Base-by-base conservation (phyloP, 2,888 invertebrate genomes). In the Cylindroiulus punctatus region DNA sequence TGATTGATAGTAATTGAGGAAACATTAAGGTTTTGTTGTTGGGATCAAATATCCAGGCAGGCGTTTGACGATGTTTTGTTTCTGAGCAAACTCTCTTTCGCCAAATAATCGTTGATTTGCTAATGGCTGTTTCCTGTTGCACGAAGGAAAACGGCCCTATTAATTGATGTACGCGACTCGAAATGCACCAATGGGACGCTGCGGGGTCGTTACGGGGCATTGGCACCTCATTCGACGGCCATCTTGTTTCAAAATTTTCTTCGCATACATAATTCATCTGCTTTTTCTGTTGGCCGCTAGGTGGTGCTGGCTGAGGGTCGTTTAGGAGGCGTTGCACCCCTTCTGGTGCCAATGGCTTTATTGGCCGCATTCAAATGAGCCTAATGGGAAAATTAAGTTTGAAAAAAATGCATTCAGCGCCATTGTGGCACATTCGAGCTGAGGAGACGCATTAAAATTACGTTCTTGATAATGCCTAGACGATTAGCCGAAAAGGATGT, bases 1-100 rank as follows among this genome's bases (percentile, higher is more conserved):
- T 57, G 57, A 57, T 57, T 57, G 57, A 57, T n/a, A 57, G 57
- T 57, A 57, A 57, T 57, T 57, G 57, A 57, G 57, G 57, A 57
- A 57, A 57, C 57, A 57, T 57, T 57, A 57, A 57, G 57, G 57
- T 57, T 57, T 57, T 57, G 57, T 57, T 57, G 57, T n/a, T 57
- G 4, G 57, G n/a, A 57, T 57, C 57, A 57, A 57, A 57, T 57
- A 57, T 57, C 57, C 47, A 14, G 14, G 44, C 44, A 44, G 14
- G 8, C 8, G 44, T 40, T 12, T n/a, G 57, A 57, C n/a, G n/a
- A n/a, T n/a, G 19, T 57, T 57, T 57, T 57, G 57, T 57, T 57
- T 57, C n/a, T 57, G 19, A 17, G n/a, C n/a, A 57, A 57, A 57
- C 57, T 57, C 57, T 57, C n/a, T 57, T 57, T n/a, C n/a, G n/a